Evolutionary conservation across 2,888 invertebrate species (phyloP), one percentile per base, ranked within the genome.

Genomic region (Acleris literana): DNA sequence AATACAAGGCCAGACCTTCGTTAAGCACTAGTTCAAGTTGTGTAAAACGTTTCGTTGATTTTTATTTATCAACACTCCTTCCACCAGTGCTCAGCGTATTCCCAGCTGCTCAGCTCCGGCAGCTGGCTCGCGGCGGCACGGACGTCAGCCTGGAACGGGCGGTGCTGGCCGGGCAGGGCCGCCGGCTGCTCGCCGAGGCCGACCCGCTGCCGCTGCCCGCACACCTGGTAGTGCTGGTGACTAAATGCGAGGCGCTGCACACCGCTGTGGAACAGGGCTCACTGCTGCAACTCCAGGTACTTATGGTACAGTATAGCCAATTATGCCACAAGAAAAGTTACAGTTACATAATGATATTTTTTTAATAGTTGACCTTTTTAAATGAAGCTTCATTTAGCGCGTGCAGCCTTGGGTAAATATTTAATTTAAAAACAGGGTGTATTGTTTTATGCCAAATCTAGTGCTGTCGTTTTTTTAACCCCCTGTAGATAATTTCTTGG

Each of bases 191-290:
- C 64, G 81, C 83, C 1, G 88, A 85, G 69, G 81, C 88, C 0
- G 86, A 86, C 51, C 80, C 83, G 0, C 70, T 88, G 52, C 83
- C 86, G 1, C 76, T 87, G 22, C 76, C 90, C 0, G 79, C 76
- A 56, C 83, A 87, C 69, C 75, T 90, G 54, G 96, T 96, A 0
- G 93, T 93, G 54, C 93, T 96, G 71, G 94, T 97, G 88, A 95
- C 95, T 3, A 96, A 95, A 85, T 96, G 97, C 68, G 94, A 95
- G 57, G 94, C 95, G 51, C 92, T 97, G 1, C 97, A 97, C 79
- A 95, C 95, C 54, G 96, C 97, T 1, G 96, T 96, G 5, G 94
- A 95, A 68, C 94, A 94, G 63, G 97, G 96, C 3, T 94, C 96
- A n/a, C 85, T 97, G 71, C 84, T 94, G 43, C 95, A 96, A 76